A percentile compares a stretch with the other conserved stretches of the same genome.
Conservation (phyloP, 2,888 invertebrate species). For the Metalampra italica region DNA sequence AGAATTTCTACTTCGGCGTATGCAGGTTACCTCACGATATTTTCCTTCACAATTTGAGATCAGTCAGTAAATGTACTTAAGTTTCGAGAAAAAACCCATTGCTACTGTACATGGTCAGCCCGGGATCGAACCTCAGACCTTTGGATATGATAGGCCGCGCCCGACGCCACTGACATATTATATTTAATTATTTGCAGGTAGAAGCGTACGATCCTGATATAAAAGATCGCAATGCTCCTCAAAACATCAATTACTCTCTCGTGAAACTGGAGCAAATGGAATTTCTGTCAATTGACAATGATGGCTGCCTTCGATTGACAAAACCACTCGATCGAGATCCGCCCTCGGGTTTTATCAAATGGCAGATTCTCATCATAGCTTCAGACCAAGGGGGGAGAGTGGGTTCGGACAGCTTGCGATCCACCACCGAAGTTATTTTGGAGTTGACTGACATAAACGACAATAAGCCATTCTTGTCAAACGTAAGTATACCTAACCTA, state of each 20-base stretch:
- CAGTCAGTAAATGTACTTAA: too few species aligned
- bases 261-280: slow-evolving; percentile 85
- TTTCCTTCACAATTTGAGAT: too few species aligned
- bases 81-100: too few species aligned
- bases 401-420: slow-evolving; percentile 79
- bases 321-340: slow-evolving; percentile 93
- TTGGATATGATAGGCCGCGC: too few species aligned
- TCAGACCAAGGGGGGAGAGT: slow-evolving; percentile 82
- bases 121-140: too few species aligned
- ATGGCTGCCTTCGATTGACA: slow-evolving; percentile 85
- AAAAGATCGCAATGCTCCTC: slow-evolving; percentile 84
- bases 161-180: too few species aligned
- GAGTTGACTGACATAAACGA: slow-evolving; percentile 92
- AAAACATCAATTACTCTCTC: slow-evolving; percentile 87
- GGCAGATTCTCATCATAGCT: slow-evolving; percentile 87
- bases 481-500: slow-evolving; percentile 69
- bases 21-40: too few species aligned
- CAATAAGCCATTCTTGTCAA: slow-evolving; percentile 92
- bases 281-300: slow-evolving; percentile 84
- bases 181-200: slow-evolving; percentile 54
- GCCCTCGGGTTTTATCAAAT: slow-evolving; percentile 89
- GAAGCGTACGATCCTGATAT: slow-evolving; percentile 93
- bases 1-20: too few species aligned
- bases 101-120: too few species aligned
- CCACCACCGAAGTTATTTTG: slow-evolving; percentile 83